These are phyloP conservation scores for Ceratosolen fusciceps DNA, from an alignment of 1,140 invertebrate genomes.

Conservation along the genomic window DNA sequence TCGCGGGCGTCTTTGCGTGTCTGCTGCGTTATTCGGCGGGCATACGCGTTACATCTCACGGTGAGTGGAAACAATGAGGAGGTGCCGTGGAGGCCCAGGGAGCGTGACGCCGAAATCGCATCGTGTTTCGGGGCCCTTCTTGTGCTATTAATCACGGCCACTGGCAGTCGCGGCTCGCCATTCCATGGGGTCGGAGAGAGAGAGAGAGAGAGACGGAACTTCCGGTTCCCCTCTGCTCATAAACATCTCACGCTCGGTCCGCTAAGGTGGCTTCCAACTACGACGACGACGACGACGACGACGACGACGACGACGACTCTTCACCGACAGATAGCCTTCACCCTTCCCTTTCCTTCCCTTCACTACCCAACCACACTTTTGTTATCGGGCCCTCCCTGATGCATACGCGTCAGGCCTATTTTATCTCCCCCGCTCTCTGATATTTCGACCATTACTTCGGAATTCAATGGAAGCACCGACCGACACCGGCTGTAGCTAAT, in stretches of 20 bases:
- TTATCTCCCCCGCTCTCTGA: not conserved
- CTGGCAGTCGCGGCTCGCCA: not conserved
- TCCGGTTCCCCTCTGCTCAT: not conserved
- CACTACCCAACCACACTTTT: too few relatives aligned
- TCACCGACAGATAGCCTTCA: too few relatives aligned
- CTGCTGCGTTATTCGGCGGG: too few relatives aligned
- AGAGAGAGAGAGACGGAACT: not conserved
- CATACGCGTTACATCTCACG: slow-evolving; percentile 57
- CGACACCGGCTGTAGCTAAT: not conserved
- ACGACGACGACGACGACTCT: too few relatives aligned
- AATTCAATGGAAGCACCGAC: not conserved
- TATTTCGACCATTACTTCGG: slow-evolving; percentile 6
- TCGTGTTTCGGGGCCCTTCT: slow-evolving; percentile 47
- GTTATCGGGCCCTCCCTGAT: not conserved
- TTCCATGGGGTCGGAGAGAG: not conserved
- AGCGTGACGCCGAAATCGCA: slow-evolving; percentile 61
- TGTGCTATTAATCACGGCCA: slow-evolving; percentile 7
- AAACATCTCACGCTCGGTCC: slow-evolving; percentile 10
- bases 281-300: too few relatives aligned
- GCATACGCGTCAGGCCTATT: not conserved
- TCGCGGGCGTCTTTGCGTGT: not conserved
- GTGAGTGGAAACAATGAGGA: slow-evolving; percentile 30
- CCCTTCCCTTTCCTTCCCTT: too few relatives aligned
- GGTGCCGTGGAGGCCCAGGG: slow-evolving; percentile 49
- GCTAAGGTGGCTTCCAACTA: not conserved